Evolutionary conservation across 2,113 vertebrate genomes (phyloP), one percentile per base, ranked within the genome.

Genomic region (Irena cyanogastra): DNA sequence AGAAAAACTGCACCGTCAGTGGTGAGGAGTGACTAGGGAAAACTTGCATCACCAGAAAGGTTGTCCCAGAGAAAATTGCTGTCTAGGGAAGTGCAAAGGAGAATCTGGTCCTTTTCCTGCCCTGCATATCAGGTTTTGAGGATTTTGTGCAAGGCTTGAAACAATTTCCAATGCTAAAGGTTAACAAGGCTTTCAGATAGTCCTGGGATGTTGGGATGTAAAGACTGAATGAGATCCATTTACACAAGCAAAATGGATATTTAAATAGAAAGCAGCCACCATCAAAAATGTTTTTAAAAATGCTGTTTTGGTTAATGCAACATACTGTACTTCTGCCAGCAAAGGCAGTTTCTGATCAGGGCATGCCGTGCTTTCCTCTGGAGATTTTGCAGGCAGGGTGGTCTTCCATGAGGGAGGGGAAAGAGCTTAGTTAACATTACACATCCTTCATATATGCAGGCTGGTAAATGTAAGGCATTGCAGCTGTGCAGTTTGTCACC

Each of bases 271-370:
- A 97, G 89, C 96, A 97, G 96, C 80, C 97, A 97, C 90, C 95
- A 96, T 96, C 90, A 95, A 96, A 97, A 95, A 91, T 90, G 87
- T 83, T 92, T 89, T 23, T 30, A 42, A 96, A 95, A 95, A 90
- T 90, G 81, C 84, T 97, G 93, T 76, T 96, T 97, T 96, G 96
- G 95, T 97, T 97, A 97, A 97, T 93, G 96, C 94, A 96, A 83
- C 74, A 59, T 93, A 56, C 70, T 95, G 84, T 90, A 80, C 91
- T 97, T 87, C 93, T 95, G 95, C 96, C 96, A 97, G 37, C 92
- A 97, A 95, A 97, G 97, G 96, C 97, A 91, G 94, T 96, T 97
- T 96, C 95, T 97, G 97, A 97, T 97, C 96, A 97, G 95, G 85
- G 93, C 87, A 71, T 16, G 68, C 89, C 22, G 24, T 42, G 79